Evolutionary conservation across 2,888 invertebrate genomes (phyloP), one percentile per base, ranked within the genome.

Genomic region (Panzeria rudis): DNA sequence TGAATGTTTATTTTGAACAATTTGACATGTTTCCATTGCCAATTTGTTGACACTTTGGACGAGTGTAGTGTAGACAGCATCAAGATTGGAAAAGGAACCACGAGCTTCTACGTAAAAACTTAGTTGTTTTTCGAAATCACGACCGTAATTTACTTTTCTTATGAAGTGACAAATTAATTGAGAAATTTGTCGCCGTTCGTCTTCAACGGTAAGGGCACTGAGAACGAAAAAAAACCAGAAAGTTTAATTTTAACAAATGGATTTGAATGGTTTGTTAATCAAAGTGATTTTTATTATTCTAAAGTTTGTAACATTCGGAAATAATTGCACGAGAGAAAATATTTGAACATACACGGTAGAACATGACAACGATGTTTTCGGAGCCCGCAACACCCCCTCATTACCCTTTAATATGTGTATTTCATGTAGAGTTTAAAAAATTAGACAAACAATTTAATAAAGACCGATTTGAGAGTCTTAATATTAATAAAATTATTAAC

Each of bases 91-190:
- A 93, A 99, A 98, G 0, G 96, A 95, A 7, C 97, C 96, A 87
- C 99, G 94, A 15, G 97, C 96, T 91, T 98, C 98, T 0, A 98
- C 98, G 92, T 97, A 98, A 93, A 98, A 99, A 90, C 95, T 96
- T 11, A 99, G 93, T 91, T 98, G 98, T 88, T 97, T 96, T 90
- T 99, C 98, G 90, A 97, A 95, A 92, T 98, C 97, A 15, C 95
- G 94, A 9, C 96, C 97, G 91, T 96, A 97, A 86, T 96, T 94
- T 7, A 99, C 96, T 81, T 95, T 95, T 88, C 95, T 94, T 20
- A 98, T 95, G 86, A 97, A 96, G 87, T 95, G 95, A 87, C 95
- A 96, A 84, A 99, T 96, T 69, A 98, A 93, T 86, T 95, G 95
- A 6, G 97, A 96, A 86, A 98, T 97, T 91, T 96, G 95, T 87